A percentile compares a stretch with the other conserved stretches of the same genome.
These are phyloP conservation scores for Zingel zingel DNA, from an alignment of 2,113 vertebrate genomes.

Conservation along the genomic window DNA sequence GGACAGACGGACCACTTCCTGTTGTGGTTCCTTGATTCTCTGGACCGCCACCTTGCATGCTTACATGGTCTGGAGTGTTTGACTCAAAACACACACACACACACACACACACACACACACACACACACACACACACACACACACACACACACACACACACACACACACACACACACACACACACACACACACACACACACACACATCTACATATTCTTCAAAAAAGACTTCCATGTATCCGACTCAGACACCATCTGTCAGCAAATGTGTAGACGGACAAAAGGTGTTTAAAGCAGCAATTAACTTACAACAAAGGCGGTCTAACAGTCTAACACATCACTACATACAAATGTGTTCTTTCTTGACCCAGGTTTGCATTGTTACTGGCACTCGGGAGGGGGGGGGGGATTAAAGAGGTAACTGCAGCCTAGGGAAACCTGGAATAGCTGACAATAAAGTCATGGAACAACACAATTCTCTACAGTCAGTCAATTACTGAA, in stretches of 20 bases:
- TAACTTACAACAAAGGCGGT: slow-evolving; percentile 2
- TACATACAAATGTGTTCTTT: slow-evolving; percentile 11
- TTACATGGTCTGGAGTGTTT: background rate
- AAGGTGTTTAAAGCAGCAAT: background rate
- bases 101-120: no score
- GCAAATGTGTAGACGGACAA: slow-evolving; percentile 12
- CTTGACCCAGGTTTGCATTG: slow-evolving; percentile 26
- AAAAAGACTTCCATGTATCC: background rate
- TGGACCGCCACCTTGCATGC: background rate
- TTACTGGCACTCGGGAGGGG: slow-evolving; percentile 15
- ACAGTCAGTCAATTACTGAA: slow-evolving; percentile 18
- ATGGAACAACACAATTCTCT: background rate
- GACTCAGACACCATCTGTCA: background rate
- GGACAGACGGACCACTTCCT: slow-evolving; percentile 46
- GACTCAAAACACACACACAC: background rate
- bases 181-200: background rate
- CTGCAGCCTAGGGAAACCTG: slow-evolving; percentile 8
- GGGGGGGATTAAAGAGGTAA: slow-evolving; percentile 25
- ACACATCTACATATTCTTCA: background rate
- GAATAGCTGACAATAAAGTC: slow-evolving; percentile 34
- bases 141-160: background rate
- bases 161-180: no score
- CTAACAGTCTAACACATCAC: background rate
- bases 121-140: background rate
- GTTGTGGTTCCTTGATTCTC: slow-evolving; percentile 20